Base-by-base conservation (phyloP, 2,888 invertebrate genomes). In the Yponomeuta malinellus region DNA sequence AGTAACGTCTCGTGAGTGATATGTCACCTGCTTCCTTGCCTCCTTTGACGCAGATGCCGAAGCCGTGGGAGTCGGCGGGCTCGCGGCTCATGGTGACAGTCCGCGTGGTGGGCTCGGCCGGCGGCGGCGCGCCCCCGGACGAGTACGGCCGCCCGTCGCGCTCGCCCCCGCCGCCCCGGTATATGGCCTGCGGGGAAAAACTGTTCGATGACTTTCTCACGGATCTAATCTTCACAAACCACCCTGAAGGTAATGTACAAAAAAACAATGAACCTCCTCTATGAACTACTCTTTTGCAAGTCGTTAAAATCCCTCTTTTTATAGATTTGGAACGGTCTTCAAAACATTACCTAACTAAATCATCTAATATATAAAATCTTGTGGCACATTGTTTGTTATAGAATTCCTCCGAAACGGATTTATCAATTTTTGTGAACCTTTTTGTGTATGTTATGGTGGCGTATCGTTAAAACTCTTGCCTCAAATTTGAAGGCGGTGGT, bases 1-100 rank as follows among this genome's bases (percentile, higher is more conserved):
- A 15, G 15, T 59, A 15, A 15, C 52, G 52, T 59, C 52, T 59
- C 52, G 43, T 43, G 43, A 43, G 43, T 67, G 67, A 43, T 63
- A 15, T 63, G 85, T 83, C 85, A 97, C 97, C 97, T 87, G 97
- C 95, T 88, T 97, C 97, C 91, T 97, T 97, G 78, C 97, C 97
- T 81, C 97, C 97, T 90, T 97, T 97, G 84, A 97, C 97, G 93
- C 97, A 97, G 82, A 97, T 97, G 74, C 97, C 97, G 90, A 97
- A 97, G 73, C 97, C 97, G 84, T 97, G 97, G 68, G 95, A 94
- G 77, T 95, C 95, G 83, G 96, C 96, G 74, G 96, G 95, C 83
- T 97, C 96, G 75, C 97, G 93, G 78, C 96, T 95, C 97, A 97
- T 97, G 86, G 95, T 96, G 82, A 97, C 96, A 74, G 96, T 97